Conservation (phyloP, 1,140 invertebrate genomes). For the Scaptomyza pallida region DNA sequence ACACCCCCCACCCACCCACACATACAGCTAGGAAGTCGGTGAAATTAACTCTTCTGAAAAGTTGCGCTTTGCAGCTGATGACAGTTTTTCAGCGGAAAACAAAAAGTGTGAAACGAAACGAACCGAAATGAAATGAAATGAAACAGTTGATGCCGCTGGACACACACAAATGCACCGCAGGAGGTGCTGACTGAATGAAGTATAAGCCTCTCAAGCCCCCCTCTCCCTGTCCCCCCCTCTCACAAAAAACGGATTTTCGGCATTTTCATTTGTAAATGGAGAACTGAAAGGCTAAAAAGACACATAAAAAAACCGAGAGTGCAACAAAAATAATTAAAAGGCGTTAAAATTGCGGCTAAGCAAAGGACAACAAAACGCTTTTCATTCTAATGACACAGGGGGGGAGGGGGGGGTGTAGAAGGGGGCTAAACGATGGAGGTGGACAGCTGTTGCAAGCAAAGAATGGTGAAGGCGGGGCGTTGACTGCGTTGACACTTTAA, state of each 20-base stretch:
- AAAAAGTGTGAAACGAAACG: not conserved
- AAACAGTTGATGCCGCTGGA: slow-evolving; percentile 2
- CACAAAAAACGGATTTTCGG: slow-evolving; percentile 30
- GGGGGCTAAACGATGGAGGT: not conserved
- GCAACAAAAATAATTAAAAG: slow-evolving; percentile 72
- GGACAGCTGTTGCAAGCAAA: slow-evolving; percentile 2
- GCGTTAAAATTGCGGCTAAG: slow-evolving; percentile 63
- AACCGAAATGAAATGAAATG: not conserved
- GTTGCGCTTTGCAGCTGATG: slow-evolving; percentile 58
- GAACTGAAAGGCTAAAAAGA: not conserved
- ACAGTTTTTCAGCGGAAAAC: slow-evolving; percentile 27
- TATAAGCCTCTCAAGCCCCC: not conserved
- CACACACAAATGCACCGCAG: slow-evolving; percentile 21
- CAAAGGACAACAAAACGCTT: slow-evolving; percentile 16
- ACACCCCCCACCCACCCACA: not conserved
- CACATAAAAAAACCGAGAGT: not conserved
- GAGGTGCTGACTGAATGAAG: slow-evolving; percentile 9
- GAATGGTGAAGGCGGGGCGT: slow-evolving; percentile 4
- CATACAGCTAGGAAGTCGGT: not conserved
- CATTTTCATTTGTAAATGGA: slow-evolving; percentile 47
- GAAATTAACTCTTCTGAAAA: slow-evolving; percentile 59
- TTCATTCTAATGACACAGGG: not conserved
- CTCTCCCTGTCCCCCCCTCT: no score
- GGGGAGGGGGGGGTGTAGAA: not conserved
- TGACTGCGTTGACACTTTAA: slow-evolving; percentile 74